Evolutionary conservation across 1,140 invertebrate genomes (phyloP).

Genomic region (Drosophila ananassae): DNA sequence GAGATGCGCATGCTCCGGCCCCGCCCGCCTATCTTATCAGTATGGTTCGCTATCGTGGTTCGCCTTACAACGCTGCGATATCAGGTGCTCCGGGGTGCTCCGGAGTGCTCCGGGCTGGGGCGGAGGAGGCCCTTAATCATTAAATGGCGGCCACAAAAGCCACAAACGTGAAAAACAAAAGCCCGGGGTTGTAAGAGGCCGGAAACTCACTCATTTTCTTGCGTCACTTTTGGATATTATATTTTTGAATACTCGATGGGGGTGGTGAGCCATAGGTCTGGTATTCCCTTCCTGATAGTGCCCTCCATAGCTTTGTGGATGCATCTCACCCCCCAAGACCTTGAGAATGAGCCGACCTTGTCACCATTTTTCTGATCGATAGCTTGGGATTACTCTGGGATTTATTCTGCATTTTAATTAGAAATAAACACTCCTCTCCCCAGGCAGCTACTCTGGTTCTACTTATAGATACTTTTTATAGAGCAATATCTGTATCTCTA

Average conservation of each 20-base stretch:
- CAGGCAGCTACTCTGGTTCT: too few relatives aligned
- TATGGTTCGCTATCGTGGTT: slow-evolving; percentile 10
- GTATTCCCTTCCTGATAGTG: slow-evolving; percentile 19
- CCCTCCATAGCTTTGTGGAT: neutral
- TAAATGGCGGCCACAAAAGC: slow-evolving; percentile 47
- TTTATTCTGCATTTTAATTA: slow-evolving; percentile 51
- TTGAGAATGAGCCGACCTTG: slow-evolving; percentile 34
- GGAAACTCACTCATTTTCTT: slow-evolving; percentile 29
- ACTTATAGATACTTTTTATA: too few relatives aligned
- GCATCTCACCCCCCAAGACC: slow-evolving; percentile 15
- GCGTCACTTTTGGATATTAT: slow-evolving; percentile 25
- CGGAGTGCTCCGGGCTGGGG: too few relatives aligned
- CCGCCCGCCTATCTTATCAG: slow-evolving; percentile 52
- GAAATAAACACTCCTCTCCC: neutral
- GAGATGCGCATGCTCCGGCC: slow-evolving; percentile 57
- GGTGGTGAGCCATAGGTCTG: slow-evolving; percentile 29
- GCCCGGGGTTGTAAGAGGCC: slow-evolving; percentile 6
- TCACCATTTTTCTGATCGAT: slow-evolving; percentile 17
- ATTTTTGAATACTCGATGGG: neutral
- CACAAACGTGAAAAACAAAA: slow-evolving; percentile 29
- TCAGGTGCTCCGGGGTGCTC: slow-evolving; percentile 30
- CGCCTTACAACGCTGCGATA: slow-evolving; percentile 34
- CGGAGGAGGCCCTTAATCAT: slow-evolving; percentile 51
- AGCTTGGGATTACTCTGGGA: slow-evolving; percentile 16
- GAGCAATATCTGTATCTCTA: too few relatives aligned